These are phyloP conservation scores for Diabrotica undecimpunctata DNA, from an alignment of 1,140 invertebrate genomes.

Conservation along the genomic window DNA sequence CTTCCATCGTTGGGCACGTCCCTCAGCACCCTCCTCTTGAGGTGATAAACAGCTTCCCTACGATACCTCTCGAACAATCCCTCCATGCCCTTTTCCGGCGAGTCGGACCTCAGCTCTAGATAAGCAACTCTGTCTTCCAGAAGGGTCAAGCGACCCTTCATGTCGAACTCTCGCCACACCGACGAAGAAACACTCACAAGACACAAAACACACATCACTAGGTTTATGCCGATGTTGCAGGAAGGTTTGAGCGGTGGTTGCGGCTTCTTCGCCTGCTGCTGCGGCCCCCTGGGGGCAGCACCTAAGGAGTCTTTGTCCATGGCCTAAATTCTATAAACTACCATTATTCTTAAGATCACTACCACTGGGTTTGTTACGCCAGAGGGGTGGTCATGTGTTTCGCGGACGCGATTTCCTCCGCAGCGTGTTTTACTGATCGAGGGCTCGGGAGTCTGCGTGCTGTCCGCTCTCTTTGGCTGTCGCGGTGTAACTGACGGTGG, in stretches of 20 bases:
- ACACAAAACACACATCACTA: conserved; percentile 46
- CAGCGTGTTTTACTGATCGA: conserved; percentile 5
- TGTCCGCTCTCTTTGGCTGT: not conserved
- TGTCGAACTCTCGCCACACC: conserved; percentile 39
- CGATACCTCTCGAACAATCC: conserved; percentile 36
- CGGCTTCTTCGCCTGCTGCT: not conserved
- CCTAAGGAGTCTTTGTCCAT: conserved; percentile 33
- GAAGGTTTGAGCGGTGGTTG: conserved; percentile 11
- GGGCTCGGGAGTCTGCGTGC: not conserved
- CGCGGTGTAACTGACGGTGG: not conserved
- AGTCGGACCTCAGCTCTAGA: conserved; percentile 31
- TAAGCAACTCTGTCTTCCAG: conserved; percentile 39
- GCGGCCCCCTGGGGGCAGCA: conserved; percentile 20
- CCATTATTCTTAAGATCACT: not conserved
- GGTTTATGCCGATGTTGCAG: conserved; percentile 27
- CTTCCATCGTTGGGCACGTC: conserved; percentile 26
- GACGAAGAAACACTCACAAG: conserved; percentile 42
- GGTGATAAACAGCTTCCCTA: conserved; percentile 34
- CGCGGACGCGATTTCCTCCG: not conserved
- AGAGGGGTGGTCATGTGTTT: not conserved
- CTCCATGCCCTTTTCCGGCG: conserved; percentile 27
- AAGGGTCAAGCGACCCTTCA: conserved; percentile 32
- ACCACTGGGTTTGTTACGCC: too few species aligned
- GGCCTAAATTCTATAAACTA: conserved; percentile 6
- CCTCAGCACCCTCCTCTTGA: conserved; percentile 35